These are phyloP conservation scores for Delia radicum DNA, from an alignment of 1,140 invertebrate genomes.

Conservation along the genomic window DNA sequence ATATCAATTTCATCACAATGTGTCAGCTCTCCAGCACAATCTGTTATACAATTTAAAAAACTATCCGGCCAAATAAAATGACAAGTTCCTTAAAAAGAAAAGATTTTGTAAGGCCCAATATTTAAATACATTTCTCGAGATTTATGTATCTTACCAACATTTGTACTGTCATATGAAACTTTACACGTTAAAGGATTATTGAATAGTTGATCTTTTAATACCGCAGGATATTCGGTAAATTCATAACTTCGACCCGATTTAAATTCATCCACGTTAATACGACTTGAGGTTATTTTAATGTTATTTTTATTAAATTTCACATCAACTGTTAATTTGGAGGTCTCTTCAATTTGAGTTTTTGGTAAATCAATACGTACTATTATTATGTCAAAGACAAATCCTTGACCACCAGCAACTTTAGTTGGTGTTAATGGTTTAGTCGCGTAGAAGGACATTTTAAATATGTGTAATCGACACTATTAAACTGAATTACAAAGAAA, in stretches of 20 bases:
- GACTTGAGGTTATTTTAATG: conserved; percentile 26
- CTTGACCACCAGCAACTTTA: not conserved
- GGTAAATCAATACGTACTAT: conserved; percentile 25
- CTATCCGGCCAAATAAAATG: conserved; percentile 10
- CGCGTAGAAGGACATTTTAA: too few relatives aligned
- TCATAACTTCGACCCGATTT: conserved; percentile 22
- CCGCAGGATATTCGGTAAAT: conserved; percentile 10
- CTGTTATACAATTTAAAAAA: conserved; percentile 9
- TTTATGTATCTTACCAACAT: conserved; percentile 6
- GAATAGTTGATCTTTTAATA: conserved; percentile 3
- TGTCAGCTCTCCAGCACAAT: conserved; percentile 1
- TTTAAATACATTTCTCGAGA: too few relatives aligned
- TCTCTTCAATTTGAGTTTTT: not conserved
- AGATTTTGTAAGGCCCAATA: not conserved
- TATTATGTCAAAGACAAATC: conserved; percentile 27
- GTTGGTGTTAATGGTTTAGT: too few relatives aligned
- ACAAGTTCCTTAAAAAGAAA: not conserved
- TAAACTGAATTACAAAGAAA: too few relatives aligned
- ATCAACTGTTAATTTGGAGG: conserved; percentile 12
- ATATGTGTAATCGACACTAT: too few relatives aligned
- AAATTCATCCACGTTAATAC: conserved; percentile 31
- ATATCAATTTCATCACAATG: conserved; percentile 23
- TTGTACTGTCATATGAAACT: conserved; percentile 8
- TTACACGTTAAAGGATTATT: conserved; percentile 2
- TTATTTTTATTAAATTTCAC: conserved; percentile 22